These are phyloP conservation scores for Willowsia nigromaculata DNA, from an alignment of 2,888 invertebrate species.

Conservation along the genomic window DNA sequence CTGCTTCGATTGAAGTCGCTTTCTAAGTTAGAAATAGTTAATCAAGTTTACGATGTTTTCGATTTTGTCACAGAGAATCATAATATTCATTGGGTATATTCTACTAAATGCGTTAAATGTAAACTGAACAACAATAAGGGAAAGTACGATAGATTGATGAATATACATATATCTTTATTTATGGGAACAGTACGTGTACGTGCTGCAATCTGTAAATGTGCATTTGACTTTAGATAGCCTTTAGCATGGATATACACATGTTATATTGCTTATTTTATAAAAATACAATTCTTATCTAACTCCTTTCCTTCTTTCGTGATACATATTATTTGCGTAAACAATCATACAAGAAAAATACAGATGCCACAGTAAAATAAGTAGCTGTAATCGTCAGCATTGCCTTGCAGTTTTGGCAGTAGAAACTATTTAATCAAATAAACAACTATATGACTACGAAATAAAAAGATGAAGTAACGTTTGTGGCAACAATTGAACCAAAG, in stretches of 20 bases:
- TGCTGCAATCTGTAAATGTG: not conserved
- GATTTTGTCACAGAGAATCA: too few species aligned
- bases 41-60: too few species aligned
- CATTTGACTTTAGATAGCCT: too few species aligned
- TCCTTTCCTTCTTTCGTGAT: constrained; percentile 19
- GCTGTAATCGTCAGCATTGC: constrained; percentile 45
- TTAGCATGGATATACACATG: too few species aligned
- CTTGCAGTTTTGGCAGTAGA: constrained; percentile 7
- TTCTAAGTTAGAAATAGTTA: too few species aligned
- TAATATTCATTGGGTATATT: too few species aligned
- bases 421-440: constrained; percentile 44
- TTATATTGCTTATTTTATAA: too few species aligned
- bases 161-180: not conserved
- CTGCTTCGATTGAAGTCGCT: too few species aligned
- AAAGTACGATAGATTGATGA: too few species aligned
- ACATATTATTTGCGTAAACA: constrained; percentile 38
- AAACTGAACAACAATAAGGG: too few species aligned
- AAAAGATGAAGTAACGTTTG: constrained; percentile 56
- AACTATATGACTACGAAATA: constrained; percentile 31
- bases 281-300: not conserved
- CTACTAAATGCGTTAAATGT: too few species aligned
- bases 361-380: constrained; percentile 42
- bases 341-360: constrained; percentile 55
- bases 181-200: too few species aligned
- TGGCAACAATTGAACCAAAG: constrained; percentile 42